A percentile compares a stretch with the other conserved stretches of the same genome.
Evolutionary conservation across 2,797 vertebrate genomes (phyloP).

Genomic region (Erethizon dorsatum): DNA sequence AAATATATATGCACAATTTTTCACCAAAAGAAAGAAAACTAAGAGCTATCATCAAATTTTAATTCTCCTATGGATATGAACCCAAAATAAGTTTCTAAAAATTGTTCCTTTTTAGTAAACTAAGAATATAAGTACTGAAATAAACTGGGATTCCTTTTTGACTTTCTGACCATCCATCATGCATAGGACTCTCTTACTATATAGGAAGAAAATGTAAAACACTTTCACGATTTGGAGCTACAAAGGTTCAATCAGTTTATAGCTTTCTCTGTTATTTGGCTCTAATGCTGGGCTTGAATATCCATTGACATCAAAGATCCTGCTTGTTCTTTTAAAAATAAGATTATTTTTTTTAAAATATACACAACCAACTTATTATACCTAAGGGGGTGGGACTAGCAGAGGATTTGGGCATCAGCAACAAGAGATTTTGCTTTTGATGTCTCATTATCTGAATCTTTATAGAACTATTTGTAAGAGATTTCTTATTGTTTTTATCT

Average conservation of each 20-base stretch:
- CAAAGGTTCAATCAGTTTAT: neutral
- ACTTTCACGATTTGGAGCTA: neutral
- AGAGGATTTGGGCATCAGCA: neutral
- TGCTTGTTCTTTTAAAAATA: neutral
- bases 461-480: neutral
- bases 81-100: neutral
- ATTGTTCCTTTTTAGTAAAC: neutral
- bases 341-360: neutral
- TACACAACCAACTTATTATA: neutral
- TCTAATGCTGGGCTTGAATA: neutral
- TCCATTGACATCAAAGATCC: neutral
- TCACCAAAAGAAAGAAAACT: neutral
- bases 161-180: neutral
- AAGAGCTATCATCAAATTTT: constrained; percentile 28
- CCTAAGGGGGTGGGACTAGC: neutral
- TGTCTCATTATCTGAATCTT: neutral
- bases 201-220: neutral
- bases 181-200: neutral
- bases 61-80: neutral
- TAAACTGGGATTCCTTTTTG: neutral
- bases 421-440: neutral
- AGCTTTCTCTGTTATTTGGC: neutral
- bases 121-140: neutral
- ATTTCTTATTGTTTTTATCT: neutral
- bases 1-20: neutral